These are phyloP conservation scores for Chelonoidis abingdonii DNA, from an alignment of 2,113 vertebrate genomes.

Conservation along the genomic window DNA sequence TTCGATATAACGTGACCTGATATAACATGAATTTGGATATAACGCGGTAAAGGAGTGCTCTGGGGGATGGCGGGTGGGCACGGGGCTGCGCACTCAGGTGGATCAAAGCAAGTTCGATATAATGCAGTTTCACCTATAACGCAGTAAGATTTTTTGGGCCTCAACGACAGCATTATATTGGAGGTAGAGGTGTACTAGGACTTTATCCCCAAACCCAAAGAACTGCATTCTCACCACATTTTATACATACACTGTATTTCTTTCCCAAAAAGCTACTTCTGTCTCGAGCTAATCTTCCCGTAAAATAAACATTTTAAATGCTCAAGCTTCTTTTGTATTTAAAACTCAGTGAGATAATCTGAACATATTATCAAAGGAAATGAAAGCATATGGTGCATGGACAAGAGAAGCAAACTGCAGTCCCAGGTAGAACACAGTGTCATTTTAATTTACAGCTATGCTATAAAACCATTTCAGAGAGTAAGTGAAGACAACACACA, in stretches of 20 bases:
- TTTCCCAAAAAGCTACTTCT: neutral
- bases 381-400: neutral
- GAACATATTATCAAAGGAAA: neutral
- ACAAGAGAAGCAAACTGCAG: neutral
- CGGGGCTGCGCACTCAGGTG: too few species aligned
- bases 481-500: neutral
- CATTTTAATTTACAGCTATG: neutral
- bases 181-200: neutral
- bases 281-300: neutral
- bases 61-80: too few species aligned
- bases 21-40: too few species aligned
- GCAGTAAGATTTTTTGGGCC: too few species aligned
- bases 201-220: neutral
- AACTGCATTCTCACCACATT: neutral
- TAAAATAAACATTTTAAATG: neutral
- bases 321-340: neutral
- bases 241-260: neutral
- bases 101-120: too few species aligned
- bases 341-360: neutral
- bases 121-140: too few species aligned
- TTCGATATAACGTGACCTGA: too few species aligned
- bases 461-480: neutral
- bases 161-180: too few species aligned
- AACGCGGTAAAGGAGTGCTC: too few species aligned
- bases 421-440: neutral